phyloP scores from a whole-genome alignment of 30 jellyfish, hydroid and myxozoan genomes.

The Cassiopea xamachana region DNA sequence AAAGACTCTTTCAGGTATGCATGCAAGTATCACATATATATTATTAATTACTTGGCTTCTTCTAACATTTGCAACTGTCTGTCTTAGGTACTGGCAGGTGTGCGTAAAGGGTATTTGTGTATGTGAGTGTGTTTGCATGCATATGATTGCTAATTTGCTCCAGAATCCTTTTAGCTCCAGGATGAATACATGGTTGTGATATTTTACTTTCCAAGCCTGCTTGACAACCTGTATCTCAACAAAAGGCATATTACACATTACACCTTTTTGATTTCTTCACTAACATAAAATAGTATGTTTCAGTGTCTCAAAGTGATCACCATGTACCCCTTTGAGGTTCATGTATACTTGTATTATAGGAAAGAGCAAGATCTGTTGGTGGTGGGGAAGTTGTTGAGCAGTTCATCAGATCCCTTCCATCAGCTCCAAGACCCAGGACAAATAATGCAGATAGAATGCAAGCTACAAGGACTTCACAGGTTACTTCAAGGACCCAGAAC shows the following conservation, averaged over 20 bases:
- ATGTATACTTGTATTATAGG: conserved; percentile 17
- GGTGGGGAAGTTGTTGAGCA: conserved; percentile 78
- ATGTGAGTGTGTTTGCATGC: not conserved
- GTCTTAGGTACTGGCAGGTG: too few species aligned
- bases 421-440: conserved; percentile 29
- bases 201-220: too few species aligned
- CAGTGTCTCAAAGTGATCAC: not conserved
- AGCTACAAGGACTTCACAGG: conserved; percentile 1
- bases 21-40: not conserved
- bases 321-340: not conserved
- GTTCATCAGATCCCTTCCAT: conserved; percentile 75
- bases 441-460: not conserved
- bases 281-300: too few species aligned
- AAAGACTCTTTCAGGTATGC: conserved; percentile 76
- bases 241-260: too few species aligned
- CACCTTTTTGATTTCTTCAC: too few species aligned
- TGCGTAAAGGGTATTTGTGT: not conserved
- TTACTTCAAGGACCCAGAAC: conserved; percentile 10
- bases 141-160: not conserved
- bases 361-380: conserved; percentile 71
- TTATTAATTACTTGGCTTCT: not conserved
- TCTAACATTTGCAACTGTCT: not conserved
- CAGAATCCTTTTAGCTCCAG: not conserved
- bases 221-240: too few species aligned
- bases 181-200: not conserved